Conservation (phyloP, 2,888 invertebrate genomes). For the Hydriomena furcata region DNA sequence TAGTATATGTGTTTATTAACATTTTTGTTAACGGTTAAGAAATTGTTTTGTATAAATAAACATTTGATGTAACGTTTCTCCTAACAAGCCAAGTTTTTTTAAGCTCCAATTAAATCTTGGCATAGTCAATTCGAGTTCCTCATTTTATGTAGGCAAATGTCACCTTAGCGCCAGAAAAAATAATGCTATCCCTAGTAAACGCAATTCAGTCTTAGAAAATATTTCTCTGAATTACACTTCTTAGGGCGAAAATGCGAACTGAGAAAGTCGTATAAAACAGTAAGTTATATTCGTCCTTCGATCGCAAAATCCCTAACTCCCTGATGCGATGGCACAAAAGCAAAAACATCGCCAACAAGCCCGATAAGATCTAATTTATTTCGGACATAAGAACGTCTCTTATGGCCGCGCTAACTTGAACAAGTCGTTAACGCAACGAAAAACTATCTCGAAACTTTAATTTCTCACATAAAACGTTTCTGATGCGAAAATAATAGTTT, state of each 20-base stretch:
- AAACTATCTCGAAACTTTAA: conserved; percentile 49
- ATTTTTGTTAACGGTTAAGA: no score
- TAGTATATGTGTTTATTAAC: no score
- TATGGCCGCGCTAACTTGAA: conserved; percentile 45
- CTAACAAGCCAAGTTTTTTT: no score
- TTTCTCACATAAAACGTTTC: conserved; percentile 49
- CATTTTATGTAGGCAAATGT: no score
- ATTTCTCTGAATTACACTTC: background rate
- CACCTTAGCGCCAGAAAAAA: no score
- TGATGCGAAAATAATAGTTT: conserved; percentile 51
- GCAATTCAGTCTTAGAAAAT: background rate
- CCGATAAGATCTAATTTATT: conserved; percentile 49
- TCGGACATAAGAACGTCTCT: conserved; percentile 48
- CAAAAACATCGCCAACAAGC: conserved; percentile 42
- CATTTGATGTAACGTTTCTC: no score
- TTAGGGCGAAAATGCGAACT: background rate
- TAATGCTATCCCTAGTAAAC: background rate
- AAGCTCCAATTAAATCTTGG: no score
- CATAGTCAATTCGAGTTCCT: no score
- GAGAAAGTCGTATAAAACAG: conserved; percentile 18
- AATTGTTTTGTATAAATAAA: no score
- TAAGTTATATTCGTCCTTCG: conserved; percentile 20
- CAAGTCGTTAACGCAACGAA: conserved; percentile 51
- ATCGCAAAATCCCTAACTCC: conserved; percentile 20
- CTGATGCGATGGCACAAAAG: conserved; percentile 26